A percentile compares a stretch with the other conserved stretches of the same genome.
Conservation (phyloP, 2,113 vertebrate species). For the Centropus bengalensis region DNA sequence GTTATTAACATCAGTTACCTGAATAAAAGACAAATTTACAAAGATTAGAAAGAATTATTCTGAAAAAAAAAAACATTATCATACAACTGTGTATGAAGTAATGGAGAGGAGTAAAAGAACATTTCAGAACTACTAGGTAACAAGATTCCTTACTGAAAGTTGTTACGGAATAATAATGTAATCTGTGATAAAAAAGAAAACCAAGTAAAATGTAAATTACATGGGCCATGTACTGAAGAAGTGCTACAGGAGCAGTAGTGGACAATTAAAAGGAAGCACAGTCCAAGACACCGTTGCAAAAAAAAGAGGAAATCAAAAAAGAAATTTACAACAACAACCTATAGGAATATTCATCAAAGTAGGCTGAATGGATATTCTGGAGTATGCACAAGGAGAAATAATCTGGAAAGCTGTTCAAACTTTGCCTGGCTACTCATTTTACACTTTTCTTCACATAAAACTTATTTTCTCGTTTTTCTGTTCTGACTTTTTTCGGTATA, state of each 20-base stretch:
- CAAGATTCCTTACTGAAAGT: conserved; percentile 52
- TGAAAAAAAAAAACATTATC: background rate
- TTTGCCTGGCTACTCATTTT: background rate
- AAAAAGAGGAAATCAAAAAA: background rate
- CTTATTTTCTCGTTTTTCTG: background rate
- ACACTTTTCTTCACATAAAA: background rate
- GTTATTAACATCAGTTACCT: conserved; percentile 53
- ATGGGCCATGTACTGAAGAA: background rate
- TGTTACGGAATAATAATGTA: conserved; percentile 53
- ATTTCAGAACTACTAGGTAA: conserved; percentile 43
- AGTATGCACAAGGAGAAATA: background rate
- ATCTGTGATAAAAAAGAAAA: background rate
- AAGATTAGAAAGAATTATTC: conserved; percentile 41
- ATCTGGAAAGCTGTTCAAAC: background rate
- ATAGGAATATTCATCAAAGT: background rate
- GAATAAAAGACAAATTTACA: conserved; percentile 52
- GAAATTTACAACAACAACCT: background rate
- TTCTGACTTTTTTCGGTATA: background rate
- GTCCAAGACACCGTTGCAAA: background rate
- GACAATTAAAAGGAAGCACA: background rate
- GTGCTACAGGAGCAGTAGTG: background rate
- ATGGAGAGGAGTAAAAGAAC: conserved; percentile 22
- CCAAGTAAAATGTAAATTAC: background rate
- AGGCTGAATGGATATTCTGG: background rate
- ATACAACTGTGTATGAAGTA: conserved; percentile 42